These are phyloP conservation scores for Tupaia tana DNA, from an alignment of 2,113 vertebrate genomes.

Conservation along the genomic window DNA sequence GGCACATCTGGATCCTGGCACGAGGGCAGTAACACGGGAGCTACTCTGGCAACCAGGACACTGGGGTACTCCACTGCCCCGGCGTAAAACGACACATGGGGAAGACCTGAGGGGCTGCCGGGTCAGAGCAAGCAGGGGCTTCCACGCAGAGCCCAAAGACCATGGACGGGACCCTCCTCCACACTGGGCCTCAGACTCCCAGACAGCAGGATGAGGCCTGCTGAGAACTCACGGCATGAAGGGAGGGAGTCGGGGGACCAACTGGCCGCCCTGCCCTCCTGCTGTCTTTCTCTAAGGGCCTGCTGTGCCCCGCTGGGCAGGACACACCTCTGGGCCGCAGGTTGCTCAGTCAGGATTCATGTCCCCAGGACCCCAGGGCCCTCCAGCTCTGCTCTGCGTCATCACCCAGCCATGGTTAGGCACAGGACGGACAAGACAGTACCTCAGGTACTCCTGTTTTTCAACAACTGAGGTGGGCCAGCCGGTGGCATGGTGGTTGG, in stretches of 20 bases:
- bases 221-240: neutral
- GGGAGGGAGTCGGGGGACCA: accelerated
- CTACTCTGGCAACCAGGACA: slow-evolving; percentile 4
- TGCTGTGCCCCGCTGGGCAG: neutral
- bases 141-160: neutral
- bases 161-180: neutral
- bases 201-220: too few species aligned
- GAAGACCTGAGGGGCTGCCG: neutral
- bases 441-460: neutral
- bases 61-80: neutral
- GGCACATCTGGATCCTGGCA: neutral
- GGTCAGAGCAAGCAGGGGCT: neutral
- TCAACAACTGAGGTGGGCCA: too few species aligned
- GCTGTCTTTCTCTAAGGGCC: neutral
- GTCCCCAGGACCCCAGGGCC: too few species aligned
- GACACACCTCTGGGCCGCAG: neutral
- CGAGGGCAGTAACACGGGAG: neutral
- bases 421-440: accelerated
- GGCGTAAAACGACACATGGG: neutral
- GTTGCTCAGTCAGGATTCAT: neutral
- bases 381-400: too few species aligned
- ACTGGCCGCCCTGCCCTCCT: neutral
- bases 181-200: neutral
- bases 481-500: too few species aligned
- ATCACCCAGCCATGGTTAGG: accelerated